Evolutionary conservation across 2,797 vertebrate genomes (phyloP).

Genomic region (Sylvia borin): DNA sequence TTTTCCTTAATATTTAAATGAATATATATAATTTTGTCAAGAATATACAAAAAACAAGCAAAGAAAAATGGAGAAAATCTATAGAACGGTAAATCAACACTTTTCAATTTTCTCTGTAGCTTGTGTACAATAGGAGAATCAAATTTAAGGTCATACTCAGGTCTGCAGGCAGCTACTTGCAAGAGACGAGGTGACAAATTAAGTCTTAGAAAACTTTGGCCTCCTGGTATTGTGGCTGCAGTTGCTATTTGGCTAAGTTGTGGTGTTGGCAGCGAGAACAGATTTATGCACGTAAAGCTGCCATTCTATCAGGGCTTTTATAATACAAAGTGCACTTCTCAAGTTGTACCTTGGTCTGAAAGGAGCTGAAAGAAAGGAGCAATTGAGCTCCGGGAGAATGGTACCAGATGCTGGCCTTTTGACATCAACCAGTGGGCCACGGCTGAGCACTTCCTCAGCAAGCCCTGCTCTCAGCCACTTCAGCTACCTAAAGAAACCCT

Average conservation of each 20-base stretch:
- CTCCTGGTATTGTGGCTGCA: slow-evolving; percentile 23
- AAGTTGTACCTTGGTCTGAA: slow-evolving; percentile 41
- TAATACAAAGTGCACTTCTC: slow-evolving; percentile 31
- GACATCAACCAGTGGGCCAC: slow-evolving; percentile 50
- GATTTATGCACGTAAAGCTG: slow-evolving; percentile 56
- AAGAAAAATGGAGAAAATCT: neutral
- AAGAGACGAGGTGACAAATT: slow-evolving; percentile 54
- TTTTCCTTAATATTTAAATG: neutral
- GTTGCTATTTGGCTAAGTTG: slow-evolving; percentile 43
- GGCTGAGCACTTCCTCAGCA: slow-evolving; percentile 48
- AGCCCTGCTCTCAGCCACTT: slow-evolving; percentile 4
- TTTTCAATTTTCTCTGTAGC: slow-evolving; percentile 1
- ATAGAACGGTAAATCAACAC: neutral
- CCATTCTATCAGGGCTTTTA: slow-evolving; percentile 47
- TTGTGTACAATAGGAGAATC: slow-evolving; percentile 4
- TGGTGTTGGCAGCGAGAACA: slow-evolving; percentile 38
- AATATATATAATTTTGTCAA: neutral
- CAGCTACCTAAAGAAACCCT: neutral
- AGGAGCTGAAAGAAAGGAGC: slow-evolving; percentile 58
- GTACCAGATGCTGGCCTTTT: slow-evolving; percentile 67
- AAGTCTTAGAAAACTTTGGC: slow-evolving; percentile 11
- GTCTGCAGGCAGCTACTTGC: slow-evolving; percentile 34
- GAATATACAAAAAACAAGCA: neutral
- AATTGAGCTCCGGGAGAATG: slow-evolving; percentile 51
- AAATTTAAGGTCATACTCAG: slow-evolving; percentile 32